Evolutionary conservation across 2,797 vertebrate species (phyloP), one percentile per base, ranked within the genome.

Genomic region (Bovichtus variegatus): DNA sequence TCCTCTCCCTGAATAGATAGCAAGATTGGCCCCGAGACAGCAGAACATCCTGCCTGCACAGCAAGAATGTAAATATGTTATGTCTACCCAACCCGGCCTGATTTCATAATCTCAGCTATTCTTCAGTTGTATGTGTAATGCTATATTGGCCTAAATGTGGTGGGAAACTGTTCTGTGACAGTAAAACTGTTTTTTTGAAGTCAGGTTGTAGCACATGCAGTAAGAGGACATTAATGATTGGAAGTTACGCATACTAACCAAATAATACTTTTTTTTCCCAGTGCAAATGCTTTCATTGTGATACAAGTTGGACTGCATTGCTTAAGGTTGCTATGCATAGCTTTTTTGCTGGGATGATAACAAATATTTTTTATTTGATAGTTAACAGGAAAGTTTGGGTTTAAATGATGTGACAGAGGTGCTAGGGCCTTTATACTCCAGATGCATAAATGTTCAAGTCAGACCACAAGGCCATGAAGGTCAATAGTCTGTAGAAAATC

Each of bases 21-120:
- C 5, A 9, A 85, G 89, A 91, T 88, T 86, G 80, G 80, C 83
- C 85, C 84, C 51, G 38, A 87, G 89, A 94, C 87, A 91, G 87
- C 60, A 64, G 84, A 87, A 82, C 88, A 90, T 95, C 93, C 93
- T 94, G 93, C 91, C 87, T 90, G 86, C 75, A 78, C 78, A 66
- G 65, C 89, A 92, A 94, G 92, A 96, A 96, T 94, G 95, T 95
- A 95, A 96, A 95, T 89, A 69, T 95, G 94, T 95, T 96, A 88
- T 95, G 95, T 96, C 95, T 96, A 79, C 69, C 81, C 49, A 64
- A 68, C 69, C 60, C 66, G 31, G 80, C 80, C 83, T 83, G 80
- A 88, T 94, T 95, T 95, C 91, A 93, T 91, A 93, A 91, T 71
- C 80, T 68, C 69, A 4, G 57, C 68, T 55, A n/a, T 71, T 57